Percentiles rank a stretch among this genome's conserved stretches.
phyloP scores from a whole-genome alignment of 2,888 invertebrate genomes.

The Caenorhabditis wallacei region DNA sequence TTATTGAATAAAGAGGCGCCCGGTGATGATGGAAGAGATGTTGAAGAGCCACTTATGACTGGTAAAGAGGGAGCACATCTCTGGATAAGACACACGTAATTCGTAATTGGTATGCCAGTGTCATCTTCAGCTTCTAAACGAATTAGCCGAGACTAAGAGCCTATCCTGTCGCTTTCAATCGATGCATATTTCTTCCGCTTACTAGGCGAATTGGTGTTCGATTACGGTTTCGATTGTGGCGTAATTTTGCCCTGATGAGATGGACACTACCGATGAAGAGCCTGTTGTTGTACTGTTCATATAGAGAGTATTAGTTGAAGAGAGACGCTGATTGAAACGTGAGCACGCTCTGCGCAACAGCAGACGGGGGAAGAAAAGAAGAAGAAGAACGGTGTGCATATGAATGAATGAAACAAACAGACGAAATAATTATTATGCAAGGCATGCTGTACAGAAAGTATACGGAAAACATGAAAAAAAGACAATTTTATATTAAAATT shows the following conservation, averaged over 20 bases:
- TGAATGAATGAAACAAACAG: constrained; percentile 62
- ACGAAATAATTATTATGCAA: constrained; percentile 52
- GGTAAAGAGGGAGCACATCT: constrained; percentile 54
- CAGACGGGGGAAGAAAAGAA: constrained; percentile 45
- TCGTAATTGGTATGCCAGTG: constrained; percentile 63
- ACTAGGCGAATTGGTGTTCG: constrained; percentile 49
- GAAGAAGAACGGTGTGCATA: constrained; percentile 54
- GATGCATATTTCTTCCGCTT: constrained; percentile 28
- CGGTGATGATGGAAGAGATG: constrained; percentile 57
- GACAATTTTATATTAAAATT: constrained; percentile 11
- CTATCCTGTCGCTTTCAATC: constrained; percentile 22
- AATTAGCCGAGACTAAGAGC: constrained; percentile 53
- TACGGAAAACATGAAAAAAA: neutral
- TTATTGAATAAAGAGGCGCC: constrained; percentile 65
- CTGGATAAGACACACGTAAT: constrained; percentile 64
- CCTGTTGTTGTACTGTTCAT: constrained; percentile 50
- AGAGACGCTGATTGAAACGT: constrained; percentile 59
- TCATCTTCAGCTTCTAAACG: constrained; percentile 57
- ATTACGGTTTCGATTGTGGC: constrained; percentile 48
- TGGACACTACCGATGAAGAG: constrained; percentile 52
- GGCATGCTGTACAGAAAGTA: constrained; percentile 18
- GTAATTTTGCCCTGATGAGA: constrained; percentile 43
- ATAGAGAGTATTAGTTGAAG: constrained; percentile 5
- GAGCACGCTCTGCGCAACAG: constrained; percentile 62
- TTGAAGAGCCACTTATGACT: constrained; percentile 63